Evolutionary conservation across 2,888 invertebrate species (phyloP), one percentile per base, ranked within the genome.

Genomic region (Idaea aversata): DNA sequence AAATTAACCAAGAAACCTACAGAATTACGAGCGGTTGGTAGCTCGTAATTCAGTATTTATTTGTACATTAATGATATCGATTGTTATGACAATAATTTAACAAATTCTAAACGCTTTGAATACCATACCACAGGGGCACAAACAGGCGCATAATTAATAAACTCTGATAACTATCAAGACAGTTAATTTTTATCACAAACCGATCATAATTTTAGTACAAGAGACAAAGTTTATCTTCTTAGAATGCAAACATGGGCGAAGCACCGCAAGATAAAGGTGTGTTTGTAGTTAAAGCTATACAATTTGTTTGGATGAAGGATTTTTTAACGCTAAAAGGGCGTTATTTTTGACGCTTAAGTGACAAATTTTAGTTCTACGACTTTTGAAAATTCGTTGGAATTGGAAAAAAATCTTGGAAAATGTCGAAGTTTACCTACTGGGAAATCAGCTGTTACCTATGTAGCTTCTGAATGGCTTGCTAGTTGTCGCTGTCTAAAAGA

Each of bases 181-280:
- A 47, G 47, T 47, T 47, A 7, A 15, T 61, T 61, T 61, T 36
- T n/a, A 61, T 61, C 35, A n/a, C 15, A 34, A 34, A 4, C 15
- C 34, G 15, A 60, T 34, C 25, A 60, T 60, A 34, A 60, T 34
- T 60, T 60, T 60, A 34, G 25, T 60, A 34, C 13, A 34, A 6
- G 61, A 35, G 35, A 61, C 61, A 61, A 61, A 47, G 47, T 47
- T 47, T 47, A 47, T 47, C 47, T 47, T 0, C 47, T 5, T 47
- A 13, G 47, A 47, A 47, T 47, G 47, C 47, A 47, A 47, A 47
- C 47, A 47, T 47, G 10, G 47, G 47, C 47, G 47, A 47, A 47
- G 47, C 47, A 47, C 47, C 47, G 47, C 13, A 47, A 47, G 47
- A 47, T 47, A 7, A 47, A 47, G 47, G 10, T 13, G 47, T 47